Conservation (phyloP, 2,113 vertebrate genomes). For the Varanus komodoensis region DNA sequence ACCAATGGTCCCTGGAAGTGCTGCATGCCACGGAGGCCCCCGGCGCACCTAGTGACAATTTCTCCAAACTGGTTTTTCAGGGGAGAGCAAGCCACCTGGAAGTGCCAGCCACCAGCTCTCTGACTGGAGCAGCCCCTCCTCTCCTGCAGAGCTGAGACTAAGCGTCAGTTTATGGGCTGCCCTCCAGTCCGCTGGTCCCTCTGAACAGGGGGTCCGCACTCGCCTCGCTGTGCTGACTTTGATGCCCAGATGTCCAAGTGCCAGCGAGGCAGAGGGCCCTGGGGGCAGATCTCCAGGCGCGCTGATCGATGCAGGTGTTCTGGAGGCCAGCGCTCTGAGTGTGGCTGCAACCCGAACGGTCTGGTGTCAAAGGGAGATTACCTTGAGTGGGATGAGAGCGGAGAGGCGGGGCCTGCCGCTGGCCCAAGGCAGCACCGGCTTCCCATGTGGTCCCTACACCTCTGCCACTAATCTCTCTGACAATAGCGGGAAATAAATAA, state of each 20-base stretch:
- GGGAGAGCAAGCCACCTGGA: too few relatives aligned
- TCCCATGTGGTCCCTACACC: slow-evolving; percentile 7
- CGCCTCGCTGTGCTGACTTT: not conserved
- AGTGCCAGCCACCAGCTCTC: too few relatives aligned
- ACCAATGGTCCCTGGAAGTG: too few relatives aligned
- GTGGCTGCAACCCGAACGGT: not conserved
- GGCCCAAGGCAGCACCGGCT: slow-evolving; percentile 14
- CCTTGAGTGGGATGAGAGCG: not conserved
- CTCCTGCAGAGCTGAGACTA: not conserved
- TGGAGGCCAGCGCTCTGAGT: not conserved
- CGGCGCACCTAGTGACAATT: too few relatives aligned
- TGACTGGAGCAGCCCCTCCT: too few relatives aligned
- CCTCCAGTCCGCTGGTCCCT: not conserved
- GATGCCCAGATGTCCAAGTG: not conserved
- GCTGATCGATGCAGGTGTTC: not conserved
- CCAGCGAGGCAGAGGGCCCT: not conserved
- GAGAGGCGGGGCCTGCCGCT: not conserved
- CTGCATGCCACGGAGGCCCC: too few relatives aligned
- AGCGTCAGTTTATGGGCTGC: not conserved
- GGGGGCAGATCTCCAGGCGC: too few relatives aligned
- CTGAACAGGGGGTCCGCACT: too few relatives aligned
- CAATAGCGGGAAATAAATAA: slow-evolving; percentile 37
- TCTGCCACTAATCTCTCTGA: slow-evolving; percentile 32
- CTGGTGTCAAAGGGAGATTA: not conserved
- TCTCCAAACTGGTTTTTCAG: too few relatives aligned